Conservation (phyloP, 2,113 vertebrate species). For the Arothron firmamentum region DNA sequence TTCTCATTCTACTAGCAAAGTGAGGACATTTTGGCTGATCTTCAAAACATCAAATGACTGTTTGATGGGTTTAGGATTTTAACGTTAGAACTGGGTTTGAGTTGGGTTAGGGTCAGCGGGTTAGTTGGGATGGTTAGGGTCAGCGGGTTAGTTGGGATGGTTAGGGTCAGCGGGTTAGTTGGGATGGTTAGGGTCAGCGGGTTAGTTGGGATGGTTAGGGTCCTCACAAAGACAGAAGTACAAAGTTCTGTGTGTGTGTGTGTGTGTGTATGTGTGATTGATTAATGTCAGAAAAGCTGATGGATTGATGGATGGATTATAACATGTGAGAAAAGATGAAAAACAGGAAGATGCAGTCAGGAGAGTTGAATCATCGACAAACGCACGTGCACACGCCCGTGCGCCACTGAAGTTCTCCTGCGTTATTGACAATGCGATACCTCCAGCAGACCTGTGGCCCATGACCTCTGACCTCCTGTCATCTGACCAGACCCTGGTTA, state of each 20-base stretch:
- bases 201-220: too few relatives aligned
- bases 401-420: conserved; percentile 33
- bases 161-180: too few relatives aligned
- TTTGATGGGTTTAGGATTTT: too few relatives aligned
- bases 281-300: conserved; percentile 39
- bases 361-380: conserved; percentile 5
- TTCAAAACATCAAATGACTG: not conserved
- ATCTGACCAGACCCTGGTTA: conserved; percentile 64
- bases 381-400: not conserved
- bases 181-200: too few relatives aligned
- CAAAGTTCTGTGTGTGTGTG: conserved; percentile 13
- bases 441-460: conserved; percentile 58
- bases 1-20: too few relatives aligned
- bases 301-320: conserved; percentile 27
- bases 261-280: conserved; percentile 19
- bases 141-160: too few relatives aligned
- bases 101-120: too few relatives aligned
- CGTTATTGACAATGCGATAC: conserved; percentile 56
- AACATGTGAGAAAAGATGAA: not conserved
- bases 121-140: too few relatives aligned
- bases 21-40: not conserved
- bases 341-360: not conserved
- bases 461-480: conserved; percentile 63
- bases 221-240: conserved; percentile 1
- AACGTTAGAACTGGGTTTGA: too few relatives aligned